These are phyloP conservation scores for Acanthosepion lycidas DNA, from an alignment of 2,888 invertebrate species.

Conservation along the genomic window DNA sequence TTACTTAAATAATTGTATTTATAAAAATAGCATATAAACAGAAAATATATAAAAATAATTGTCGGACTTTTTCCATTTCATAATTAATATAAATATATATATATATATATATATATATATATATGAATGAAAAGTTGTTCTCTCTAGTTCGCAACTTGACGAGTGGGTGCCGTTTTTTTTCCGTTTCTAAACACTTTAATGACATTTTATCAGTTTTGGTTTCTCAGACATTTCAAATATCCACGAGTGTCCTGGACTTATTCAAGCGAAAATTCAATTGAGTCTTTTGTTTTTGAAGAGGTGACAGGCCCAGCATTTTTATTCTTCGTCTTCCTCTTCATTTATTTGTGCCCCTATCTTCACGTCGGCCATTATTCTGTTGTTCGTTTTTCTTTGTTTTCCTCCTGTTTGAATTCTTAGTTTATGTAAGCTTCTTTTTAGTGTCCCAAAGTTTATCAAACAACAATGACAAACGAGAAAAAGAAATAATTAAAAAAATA, in stretches of 20 bases:
- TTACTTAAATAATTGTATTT: too few relatives aligned
- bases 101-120: constrained; percentile 15
- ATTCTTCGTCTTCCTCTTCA: background rate
- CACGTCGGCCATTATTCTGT: background rate
- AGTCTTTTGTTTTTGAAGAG: background rate
- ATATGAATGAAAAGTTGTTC: background rate
- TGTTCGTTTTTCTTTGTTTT: background rate
- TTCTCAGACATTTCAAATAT: background rate
- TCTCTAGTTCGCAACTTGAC: background rate
- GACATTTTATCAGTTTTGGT: background rate
- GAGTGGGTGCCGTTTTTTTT: background rate
- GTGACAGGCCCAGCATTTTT: background rate
- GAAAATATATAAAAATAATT: too few relatives aligned
- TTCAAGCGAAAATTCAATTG: background rate
- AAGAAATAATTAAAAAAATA: background rate
- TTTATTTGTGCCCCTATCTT: background rate
- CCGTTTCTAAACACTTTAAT: background rate
- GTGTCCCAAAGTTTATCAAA: background rate
- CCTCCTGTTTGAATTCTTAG: background rate
- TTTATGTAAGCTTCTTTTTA: background rate
- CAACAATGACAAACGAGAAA: background rate
- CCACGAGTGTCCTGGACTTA: background rate
- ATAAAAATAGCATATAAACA: too few relatives aligned
- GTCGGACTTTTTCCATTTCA: too few relatives aligned
- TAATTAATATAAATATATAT: background rate